These are phyloP conservation scores for Parnassius glacialis DNA, from an alignment of 2,888 invertebrate species.

Conservation along the genomic window DNA sequence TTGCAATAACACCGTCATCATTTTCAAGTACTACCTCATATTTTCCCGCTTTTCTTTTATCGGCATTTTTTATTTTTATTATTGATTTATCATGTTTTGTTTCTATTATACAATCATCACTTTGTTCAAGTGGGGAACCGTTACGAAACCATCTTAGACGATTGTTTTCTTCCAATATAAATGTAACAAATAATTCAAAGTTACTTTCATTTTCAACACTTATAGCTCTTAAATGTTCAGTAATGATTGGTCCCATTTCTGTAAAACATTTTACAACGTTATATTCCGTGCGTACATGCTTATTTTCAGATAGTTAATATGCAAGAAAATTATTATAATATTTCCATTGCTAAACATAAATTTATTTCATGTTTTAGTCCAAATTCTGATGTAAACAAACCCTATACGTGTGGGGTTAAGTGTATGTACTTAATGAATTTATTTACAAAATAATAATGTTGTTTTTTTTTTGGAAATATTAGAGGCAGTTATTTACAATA, in stretches of 20 bases:
- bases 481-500: too few relatives aligned
- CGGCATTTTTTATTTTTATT: slow-evolving; percentile 84
- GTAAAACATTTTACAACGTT: slow-evolving; percentile 57
- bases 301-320: too few relatives aligned
- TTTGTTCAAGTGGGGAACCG: slow-evolving; percentile 86
- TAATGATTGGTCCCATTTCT: slow-evolving; percentile 82
- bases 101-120: slow-evolving; percentile 82
- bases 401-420: too few relatives aligned
- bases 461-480: too few relatives aligned
- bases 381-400: too few relatives aligned
- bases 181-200: slow-evolving; percentile 85
- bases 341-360: too few relatives aligned
- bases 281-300: slow-evolving; percentile 28
- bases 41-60: slow-evolving; percentile 90
- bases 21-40: slow-evolving; percentile 90
- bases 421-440: too few relatives aligned
- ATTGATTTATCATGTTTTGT: slow-evolving; percentile 83
- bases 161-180: slow-evolving; percentile 86
- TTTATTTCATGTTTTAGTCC: too few relatives aligned
- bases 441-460: too few relatives aligned
- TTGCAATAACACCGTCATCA: slow-evolving; percentile 88
- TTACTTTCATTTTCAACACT: slow-evolving; percentile 86
- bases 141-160: slow-evolving; percentile 92
- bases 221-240: slow-evolving; percentile 88
- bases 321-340: too few relatives aligned